Conservation (phyloP, 2,797 vertebrate genomes). For the Calcarius lapponicus region DNA sequence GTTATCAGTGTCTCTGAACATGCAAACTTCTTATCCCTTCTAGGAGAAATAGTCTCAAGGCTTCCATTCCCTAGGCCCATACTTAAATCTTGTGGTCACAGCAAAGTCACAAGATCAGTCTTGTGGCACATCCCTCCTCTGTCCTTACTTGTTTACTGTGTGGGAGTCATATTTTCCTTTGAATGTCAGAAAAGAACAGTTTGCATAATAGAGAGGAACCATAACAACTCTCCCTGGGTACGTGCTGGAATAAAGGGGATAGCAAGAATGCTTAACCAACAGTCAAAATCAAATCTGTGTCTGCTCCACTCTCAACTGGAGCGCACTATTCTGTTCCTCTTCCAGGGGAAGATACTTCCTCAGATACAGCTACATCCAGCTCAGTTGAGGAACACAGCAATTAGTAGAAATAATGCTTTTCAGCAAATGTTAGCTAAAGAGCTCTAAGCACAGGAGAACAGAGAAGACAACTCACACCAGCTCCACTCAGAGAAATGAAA, state of each 20-base stretch:
- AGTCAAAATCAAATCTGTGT: neutral
- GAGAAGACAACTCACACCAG: neutral
- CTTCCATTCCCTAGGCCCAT: neutral
- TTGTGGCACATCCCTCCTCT: neutral
- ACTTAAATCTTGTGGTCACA: neutral
- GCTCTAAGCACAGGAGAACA: neutral
- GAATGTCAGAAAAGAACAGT: accelerated
- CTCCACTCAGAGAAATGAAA: neutral
- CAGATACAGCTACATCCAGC: neutral
- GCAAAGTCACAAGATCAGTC: neutral
- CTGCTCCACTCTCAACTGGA: neutral
- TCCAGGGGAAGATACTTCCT: neutral
- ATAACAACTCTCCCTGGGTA: neutral
- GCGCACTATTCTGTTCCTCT: neutral
- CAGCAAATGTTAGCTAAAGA: neutral
- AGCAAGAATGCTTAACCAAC: neutral
- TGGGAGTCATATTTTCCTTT: neutral
- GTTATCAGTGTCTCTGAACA: neutral
- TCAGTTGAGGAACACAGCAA: accelerated
- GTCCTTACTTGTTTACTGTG: neutral
- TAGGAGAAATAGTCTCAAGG: neutral
- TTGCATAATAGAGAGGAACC: neutral
- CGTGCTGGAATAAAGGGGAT: neutral
- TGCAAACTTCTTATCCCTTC: neutral
- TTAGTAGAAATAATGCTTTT: neutral